Percentiles rank a stretch among this genome's conserved stretches.
Conservation (phyloP, 1,140 invertebrate species). For the Hyles euphorbiae region DNA sequence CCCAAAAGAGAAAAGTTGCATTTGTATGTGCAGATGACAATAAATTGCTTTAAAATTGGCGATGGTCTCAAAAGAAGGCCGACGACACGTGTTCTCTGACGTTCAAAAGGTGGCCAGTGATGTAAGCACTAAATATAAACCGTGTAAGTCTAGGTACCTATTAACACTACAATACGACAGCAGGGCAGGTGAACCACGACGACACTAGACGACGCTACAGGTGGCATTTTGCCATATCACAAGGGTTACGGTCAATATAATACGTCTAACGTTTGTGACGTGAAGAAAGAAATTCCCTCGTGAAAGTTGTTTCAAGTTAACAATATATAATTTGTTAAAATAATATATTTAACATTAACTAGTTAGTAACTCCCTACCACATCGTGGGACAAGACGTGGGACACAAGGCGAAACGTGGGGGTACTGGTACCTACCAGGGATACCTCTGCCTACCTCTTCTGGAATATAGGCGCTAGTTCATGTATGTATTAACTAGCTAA, state of each 20-base stretch:
- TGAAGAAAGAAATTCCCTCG: background rate
- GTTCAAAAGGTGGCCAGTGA: slow-evolving; percentile 45
- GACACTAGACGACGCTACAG: slow-evolving; percentile 19
- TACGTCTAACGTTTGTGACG: background rate
- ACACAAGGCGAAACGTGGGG: no score
- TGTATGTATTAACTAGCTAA: no score
- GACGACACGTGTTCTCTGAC: slow-evolving; percentile 50
- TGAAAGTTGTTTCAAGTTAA: no score
- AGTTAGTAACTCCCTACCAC: no score
- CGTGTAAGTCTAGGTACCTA: slow-evolving; percentile 16
- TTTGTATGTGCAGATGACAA: background rate
- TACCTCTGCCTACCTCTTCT: no score
- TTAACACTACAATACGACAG: slow-evolving; percentile 17
- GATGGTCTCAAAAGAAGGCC: slow-evolving; percentile 21
- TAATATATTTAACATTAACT: no score
- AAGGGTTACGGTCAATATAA: slow-evolving; percentile 25
- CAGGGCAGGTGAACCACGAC: slow-evolving; percentile 35
- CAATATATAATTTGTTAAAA: no score
- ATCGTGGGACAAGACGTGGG: no score
- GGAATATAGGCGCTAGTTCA: no score
- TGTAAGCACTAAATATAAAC: slow-evolving; percentile 47
- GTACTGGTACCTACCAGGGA: no score
- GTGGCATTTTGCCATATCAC: slow-evolving; percentile 47
- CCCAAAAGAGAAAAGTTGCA: no score
- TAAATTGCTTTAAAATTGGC: slow-evolving; percentile 17